phyloP scores from a whole-genome alignment of 2,113 vertebrate species.

The Psittacara wagleri region DNA sequence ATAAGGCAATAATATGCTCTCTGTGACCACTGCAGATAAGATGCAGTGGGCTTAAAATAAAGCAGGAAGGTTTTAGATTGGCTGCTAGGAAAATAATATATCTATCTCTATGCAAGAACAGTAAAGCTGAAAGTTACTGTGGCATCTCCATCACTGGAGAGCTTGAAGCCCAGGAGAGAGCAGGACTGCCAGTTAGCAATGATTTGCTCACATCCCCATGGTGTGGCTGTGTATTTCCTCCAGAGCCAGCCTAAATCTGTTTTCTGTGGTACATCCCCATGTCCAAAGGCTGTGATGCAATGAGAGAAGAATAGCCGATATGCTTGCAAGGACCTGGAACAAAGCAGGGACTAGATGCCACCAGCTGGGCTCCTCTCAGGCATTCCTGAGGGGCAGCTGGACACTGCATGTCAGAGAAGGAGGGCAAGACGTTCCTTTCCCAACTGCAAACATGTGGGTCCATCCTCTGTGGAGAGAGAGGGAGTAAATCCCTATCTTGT shows the following conservation, averaged over 20 bases:
- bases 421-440: neutral
- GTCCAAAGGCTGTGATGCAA: neutral
- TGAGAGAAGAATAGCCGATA: neutral
- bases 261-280: accelerated
- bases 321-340: neutral
- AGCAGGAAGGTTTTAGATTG: neutral
- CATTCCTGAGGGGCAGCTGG: neutral
- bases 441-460: accelerated
- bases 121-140: neutral
- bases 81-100: neutral
- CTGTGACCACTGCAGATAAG: neutral
- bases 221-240: neutral
- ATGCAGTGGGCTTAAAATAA: neutral
- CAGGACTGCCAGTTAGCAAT: accelerated
- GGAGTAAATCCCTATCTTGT: neutral
- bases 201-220: neutral
- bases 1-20: neutral
- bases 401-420: neutral
- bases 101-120: neutral
- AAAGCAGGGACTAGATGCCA: neutral
- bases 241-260: neutral
- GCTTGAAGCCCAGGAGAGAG: neutral
- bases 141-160: neutral
- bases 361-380: neutral
- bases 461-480: neutral